These are phyloP conservation scores for Mycalesis mineus DNA, from an alignment of 2,888 invertebrate genomes.

Conservation along the genomic window DNA sequence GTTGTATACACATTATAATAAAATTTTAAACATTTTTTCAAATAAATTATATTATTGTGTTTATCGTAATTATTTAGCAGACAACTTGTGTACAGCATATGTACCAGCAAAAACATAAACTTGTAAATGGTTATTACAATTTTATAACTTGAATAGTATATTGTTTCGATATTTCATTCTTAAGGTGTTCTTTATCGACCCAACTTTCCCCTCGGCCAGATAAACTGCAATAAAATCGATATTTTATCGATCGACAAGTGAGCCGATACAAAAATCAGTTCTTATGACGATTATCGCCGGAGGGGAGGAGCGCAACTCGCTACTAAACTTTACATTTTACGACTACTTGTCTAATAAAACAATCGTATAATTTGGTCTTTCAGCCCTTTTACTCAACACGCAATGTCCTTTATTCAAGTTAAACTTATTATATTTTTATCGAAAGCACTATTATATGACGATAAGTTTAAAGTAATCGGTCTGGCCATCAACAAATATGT, in stretches of 20 bases:
- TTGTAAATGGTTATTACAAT: conserved; percentile 5
- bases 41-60: neutral
- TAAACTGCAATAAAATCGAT: conserved; percentile 46
- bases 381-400: conserved; percentile 23
- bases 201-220: conserved; percentile 26
- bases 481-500: conserved; percentile 10
- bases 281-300: conserved; percentile 46
- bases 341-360: conserved; percentile 64
- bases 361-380: conserved; percentile 51
- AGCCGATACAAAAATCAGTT: conserved; percentile 57
- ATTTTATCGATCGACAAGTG: conserved; percentile 48
- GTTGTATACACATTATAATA: too few species aligned
- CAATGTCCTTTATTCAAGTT: conserved; percentile 20
- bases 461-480: conserved; percentile 12
- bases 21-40: too few species aligned
- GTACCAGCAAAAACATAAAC: neutral
- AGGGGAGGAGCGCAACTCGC: conserved; percentile 36
- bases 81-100: neutral
- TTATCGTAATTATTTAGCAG: neutral
- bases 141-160: conserved; percentile 10
- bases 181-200: conserved; percentile 19
- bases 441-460: conserved; percentile 10
- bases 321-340: conserved; percentile 56
- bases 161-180: conserved; percentile 18
- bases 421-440: conserved; percentile 23